Base-by-base conservation (phyloP, 2,797 vertebrate species). In the Lepilemur ruficaudatus region DNA sequence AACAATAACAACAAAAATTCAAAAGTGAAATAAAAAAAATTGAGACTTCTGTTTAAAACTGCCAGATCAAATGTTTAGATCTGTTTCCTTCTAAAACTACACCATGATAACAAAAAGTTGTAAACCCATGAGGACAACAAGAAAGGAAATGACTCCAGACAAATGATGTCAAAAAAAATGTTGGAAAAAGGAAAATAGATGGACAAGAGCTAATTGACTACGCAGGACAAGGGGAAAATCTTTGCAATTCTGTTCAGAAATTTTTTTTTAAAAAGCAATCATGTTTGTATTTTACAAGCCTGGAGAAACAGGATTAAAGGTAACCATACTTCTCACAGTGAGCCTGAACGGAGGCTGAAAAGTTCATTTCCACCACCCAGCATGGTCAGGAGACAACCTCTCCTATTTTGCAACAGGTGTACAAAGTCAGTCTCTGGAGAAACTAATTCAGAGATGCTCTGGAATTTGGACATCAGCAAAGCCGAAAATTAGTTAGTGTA, bases 31-130 rank as follows among this genome's bases (percentile, higher is more conserved):
- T 69, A 0, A 23, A 82, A 4, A 65, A 70, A 57, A 52, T 11
- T 52, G 32, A 76, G 12, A 57, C 6, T 82, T 91, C 23, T 89
- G 12, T 41, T 82, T 96, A 88, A 82, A 90, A 6, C 13, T 75
- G 48, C 78, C 41, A 69, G 11, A 72, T 76, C 22, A 86, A 85
- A 61, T 89, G 7, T 79, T 89, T 67, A 23, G 30, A 72, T 48
- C 22, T 78, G 3, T 90, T 90, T 95, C 20, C 28, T 93, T 75
- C 50, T 95, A 81, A 97, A 93, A 55, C 13, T 11, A 93, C 8
- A 79, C 1, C 11, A 57, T 1, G 80, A 18, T 86, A 81, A 23
- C 43, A 61, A 78, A 93, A 85, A 83, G 7, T 2, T 87, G 28
- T 48, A 95, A 84, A 63, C n/a, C 4, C 35, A 75, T 9, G 12